Evolutionary conservation across 2,888 invertebrate genomes (phyloP), one percentile per base, ranked within the genome.

Genomic region (Fragum fragum): DNA sequence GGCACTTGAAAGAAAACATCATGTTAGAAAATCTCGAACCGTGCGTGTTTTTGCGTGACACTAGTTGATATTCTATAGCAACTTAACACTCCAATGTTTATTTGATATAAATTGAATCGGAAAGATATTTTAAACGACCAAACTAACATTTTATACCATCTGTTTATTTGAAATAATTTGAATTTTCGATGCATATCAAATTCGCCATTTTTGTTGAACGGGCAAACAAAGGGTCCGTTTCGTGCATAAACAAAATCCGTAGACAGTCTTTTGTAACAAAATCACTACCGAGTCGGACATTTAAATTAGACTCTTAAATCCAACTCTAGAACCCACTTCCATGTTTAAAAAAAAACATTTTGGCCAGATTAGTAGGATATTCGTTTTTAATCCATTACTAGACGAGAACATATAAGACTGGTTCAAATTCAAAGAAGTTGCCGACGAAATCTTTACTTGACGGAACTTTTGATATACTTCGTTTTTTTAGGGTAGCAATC

Each of bases 161-260:
- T 85, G 85, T 77, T 80, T 83, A 79, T 83, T 72, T 74, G 55
- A 75, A 47, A 83, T 76, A 74, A 76, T 76, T 81, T 79, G 73
- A 76, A 76, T 81, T 73, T 61, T 71, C 76, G 85, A 85, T 85
- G 85, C 85, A 81, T 85, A 85, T 85, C 85, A 85, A 75, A 85
- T 85, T 77, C 79, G 70, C 69, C 70, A 71, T 72, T 82, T 76
- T 73, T 55, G 42, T 75, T 75, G 74, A 77, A 61, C 61, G n/a
- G 55, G 18, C 75, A 36, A 74, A 85, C 85, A 85, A 85, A 77
- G 76, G 69, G 39, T 55, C 28, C 36, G 75, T 81, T 79, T 72
- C 81, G 81, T 85, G 81, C 81, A 82, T 82, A 85, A 85, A 85
- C 85, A 85, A 85, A 78, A 75, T 85, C 77, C 75, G 77, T 77